Evolutionary conservation across 2,797 vertebrate species (phyloP), one percentile per base, ranked within the genome.

Genomic region (Chrosomus eos): DNA sequence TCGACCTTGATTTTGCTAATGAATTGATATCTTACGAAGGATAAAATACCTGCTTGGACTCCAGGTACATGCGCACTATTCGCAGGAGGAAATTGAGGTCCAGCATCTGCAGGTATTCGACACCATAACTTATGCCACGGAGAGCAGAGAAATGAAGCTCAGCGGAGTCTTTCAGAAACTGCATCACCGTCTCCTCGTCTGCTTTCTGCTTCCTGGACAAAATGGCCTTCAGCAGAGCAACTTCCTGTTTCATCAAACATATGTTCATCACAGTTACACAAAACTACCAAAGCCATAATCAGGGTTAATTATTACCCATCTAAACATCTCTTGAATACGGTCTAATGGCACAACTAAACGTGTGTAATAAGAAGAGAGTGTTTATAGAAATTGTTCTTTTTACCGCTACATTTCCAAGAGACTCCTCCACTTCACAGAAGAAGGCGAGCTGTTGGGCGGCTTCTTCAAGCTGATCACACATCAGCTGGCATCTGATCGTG

Each of bases 371-470:
- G 5, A 36, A 19, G 3, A 33, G 23, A 58, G 53, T 43, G 1
- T 3, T 8, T 9, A 3, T 1, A 18, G 7, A 18, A 26, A 71
- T 9, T 1, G 13, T 16, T 19, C 1, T 62, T 78, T 79, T 26
- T 89, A 96, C 95, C 90, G 92, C 82, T 26, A 93, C 93, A 82
- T 89, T 94, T 68, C 93, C 93, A 0, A 93, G 77, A 11, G 94
- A 93, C 71, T 94, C 91, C 74, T 95, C 93, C 53, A 95, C 91
- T 91, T 93, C 95, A 64, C 88, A 91, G n/a, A 95, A 87, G 84
- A 96, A 95, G 62, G 94, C 93, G 79, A 96, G 87, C 72, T 95
- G 95, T 43, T 93, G 91, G 18, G 90, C 91, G 0, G 95, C 94
- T 86, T 95, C 93, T 53, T 94, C 91, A 40, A 95, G 89, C 33